A percentile compares a stretch with the other conserved stretches of the same genome.
phyloP scores from a whole-genome alignment of 2,888 invertebrate species.

The Acrobasis suavella region DNA sequence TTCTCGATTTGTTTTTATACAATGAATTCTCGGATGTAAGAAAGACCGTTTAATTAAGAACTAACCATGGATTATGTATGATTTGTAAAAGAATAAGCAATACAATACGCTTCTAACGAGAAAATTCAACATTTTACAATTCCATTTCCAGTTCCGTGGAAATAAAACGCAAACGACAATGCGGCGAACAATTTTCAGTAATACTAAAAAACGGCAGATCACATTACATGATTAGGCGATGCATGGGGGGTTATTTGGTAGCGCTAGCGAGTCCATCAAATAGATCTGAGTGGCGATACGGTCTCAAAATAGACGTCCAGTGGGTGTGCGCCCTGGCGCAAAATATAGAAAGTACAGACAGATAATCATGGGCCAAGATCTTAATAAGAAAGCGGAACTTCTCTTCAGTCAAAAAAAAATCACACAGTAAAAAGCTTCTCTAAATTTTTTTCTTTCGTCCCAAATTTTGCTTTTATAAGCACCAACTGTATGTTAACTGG shows the following conservation, averaged over 20 bases:
- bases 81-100: not conserved
- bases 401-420: too few relatives aligned
- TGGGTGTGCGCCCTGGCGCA: slow-evolving; percentile 47
- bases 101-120: not conserved
- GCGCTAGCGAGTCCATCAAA: slow-evolving; percentile 70
- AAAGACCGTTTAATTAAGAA: too few relatives aligned
- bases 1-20: too few relatives aligned
- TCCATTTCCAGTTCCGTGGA: slow-evolving; percentile 9
- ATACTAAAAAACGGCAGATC: slow-evolving; percentile 59
- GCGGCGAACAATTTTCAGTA: slow-evolving; percentile 48
- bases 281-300: slow-evolving; percentile 71
- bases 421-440: too few relatives aligned
- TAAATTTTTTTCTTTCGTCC: too few relatives aligned
- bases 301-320: slow-evolving; percentile 62
- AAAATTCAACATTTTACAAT: not conserved
- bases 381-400: too few relatives aligned
- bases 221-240: slow-evolving; percentile 61
- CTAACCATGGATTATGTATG: too few relatives aligned
- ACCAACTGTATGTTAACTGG: too few relatives aligned
- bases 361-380: too few relatives aligned
- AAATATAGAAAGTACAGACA: not conserved
- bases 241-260: slow-evolving; percentile 55
- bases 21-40: too few relatives aligned
- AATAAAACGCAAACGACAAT: slow-evolving; percentile 30
- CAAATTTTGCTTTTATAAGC: too few relatives aligned